Conservation (phyloP, 2,888 invertebrate species). For the Microdon myrmicae region DNA sequence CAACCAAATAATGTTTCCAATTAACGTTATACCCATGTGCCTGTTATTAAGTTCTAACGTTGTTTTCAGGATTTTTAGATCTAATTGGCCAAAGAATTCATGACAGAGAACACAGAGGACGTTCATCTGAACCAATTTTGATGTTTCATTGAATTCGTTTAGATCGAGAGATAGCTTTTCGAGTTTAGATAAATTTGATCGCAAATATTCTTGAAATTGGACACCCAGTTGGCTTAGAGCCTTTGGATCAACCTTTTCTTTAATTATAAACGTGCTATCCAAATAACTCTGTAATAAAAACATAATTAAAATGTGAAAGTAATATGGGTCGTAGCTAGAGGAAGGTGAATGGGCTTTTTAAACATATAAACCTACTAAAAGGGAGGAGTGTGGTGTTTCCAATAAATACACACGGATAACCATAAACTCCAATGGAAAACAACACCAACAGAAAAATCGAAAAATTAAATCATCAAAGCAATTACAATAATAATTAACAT, state of each 20-base stretch:
- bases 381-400: no score
- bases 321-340: background rate
- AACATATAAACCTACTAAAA: background rate
- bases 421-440: no score
- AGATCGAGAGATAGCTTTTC: conserved; percentile 71
- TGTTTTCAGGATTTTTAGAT: conserved; percentile 79
- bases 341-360: background rate
- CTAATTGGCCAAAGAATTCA: conserved; percentile 79
- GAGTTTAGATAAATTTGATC: conserved; percentile 53
- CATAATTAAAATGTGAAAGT: no score
- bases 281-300: conserved; percentile 56
- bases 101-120: conserved; percentile 75
- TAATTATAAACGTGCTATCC: conserved; percentile 56
- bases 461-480: conserved; percentile 2
- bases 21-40: conserved; percentile 81
- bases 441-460: no score
- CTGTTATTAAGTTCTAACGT: conserved; percentile 82
- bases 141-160: conserved; percentile 73
- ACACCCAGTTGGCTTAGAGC: conserved; percentile 56
- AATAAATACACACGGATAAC: no score
- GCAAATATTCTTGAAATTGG: conserved; percentile 63
- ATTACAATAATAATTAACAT: no score
- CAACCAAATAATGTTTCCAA: conserved; percentile 85
- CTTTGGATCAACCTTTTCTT: conserved; percentile 56
- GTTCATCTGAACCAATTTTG: conserved; percentile 74